Evolutionary conservation across 1,140 invertebrate genomes (phyloP).

Genomic region (Pygmarrhopalites habei): DNA sequence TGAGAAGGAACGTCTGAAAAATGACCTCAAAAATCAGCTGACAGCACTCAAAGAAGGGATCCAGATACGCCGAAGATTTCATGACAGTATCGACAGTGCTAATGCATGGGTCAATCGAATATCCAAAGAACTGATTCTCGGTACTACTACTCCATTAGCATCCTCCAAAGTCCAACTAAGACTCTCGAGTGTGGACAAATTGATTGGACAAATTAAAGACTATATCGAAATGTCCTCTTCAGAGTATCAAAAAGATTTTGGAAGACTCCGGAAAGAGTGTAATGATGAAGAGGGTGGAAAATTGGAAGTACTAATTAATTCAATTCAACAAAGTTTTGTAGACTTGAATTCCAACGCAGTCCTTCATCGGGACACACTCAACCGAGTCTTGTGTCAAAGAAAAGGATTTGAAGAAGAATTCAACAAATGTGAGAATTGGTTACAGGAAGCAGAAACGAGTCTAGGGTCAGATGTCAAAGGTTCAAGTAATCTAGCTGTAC

Average conservation of each 20-base stretch:
- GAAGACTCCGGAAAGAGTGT: constrained; percentile 59
- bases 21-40: constrained; percentile 20
- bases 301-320: constrained; percentile 41
- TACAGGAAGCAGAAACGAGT: constrained; percentile 77
- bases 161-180: background rate
- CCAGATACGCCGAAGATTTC: constrained; percentile 49
- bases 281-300: constrained; percentile 55
- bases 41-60: constrained; percentile 20
- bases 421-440: constrained; percentile 72
- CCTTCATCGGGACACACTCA: constrained; percentile 9
- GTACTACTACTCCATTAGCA: constrained; percentile 60
- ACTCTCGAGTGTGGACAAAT: background rate
- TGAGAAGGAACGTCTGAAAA: constrained; percentile 40
- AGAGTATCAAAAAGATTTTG: background rate
- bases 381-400: constrained; percentile 54
- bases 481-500: constrained; percentile 62
- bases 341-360: constrained; percentile 9
- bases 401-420: constrained; percentile 71
- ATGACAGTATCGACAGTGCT: constrained; percentile 66
- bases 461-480: constrained; percentile 66
- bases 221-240: background rate
- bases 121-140: constrained; percentile 57
- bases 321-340: constrained; percentile 14
- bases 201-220: constrained; percentile 7
- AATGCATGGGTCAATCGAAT: constrained; percentile 69